Evolutionary conservation across 2,888 invertebrate genomes (phyloP), one percentile per base, ranked within the genome.

Genomic region (Synergus itoensis): DNA sequence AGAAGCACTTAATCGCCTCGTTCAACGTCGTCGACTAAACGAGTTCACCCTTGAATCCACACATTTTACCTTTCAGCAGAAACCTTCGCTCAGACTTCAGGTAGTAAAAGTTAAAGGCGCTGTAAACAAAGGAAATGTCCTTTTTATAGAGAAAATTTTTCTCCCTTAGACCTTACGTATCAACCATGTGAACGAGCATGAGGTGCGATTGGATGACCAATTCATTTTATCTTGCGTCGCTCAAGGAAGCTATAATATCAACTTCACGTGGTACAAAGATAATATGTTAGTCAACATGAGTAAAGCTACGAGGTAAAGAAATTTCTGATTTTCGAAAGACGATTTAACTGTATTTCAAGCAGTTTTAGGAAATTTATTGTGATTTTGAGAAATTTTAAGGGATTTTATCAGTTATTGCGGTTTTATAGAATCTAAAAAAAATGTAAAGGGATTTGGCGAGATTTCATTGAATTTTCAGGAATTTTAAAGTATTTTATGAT

Each of bases 261-360:
- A 93, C 78, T 97, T 97, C 90, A 94, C 94, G 45, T 97, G 97
- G 97, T 96, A 95, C 93, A 97, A 97, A 92, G 97, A 97, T 88
- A 96, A 96, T 7, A 93, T 95, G 84, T 94, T 94, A 85, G 95
- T 97, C 81, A 96, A 97, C 92, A 95, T 95, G 86, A 95, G 96
- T 82, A 95, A 95, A 85, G 95, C 96, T 18, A 95, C 94, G 75
- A 95, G 96, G 97, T 95, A 92, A 93, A 53, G 57, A 53, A 57
- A 76, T 12, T 18, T n/a, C 16, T 11, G 16, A 28, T 28, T 21
- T 60, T 28, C 18, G 1, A 11, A 5, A 18, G n/a, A 18, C 36
- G 5, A 62, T 11, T 28, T 28, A 1, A 28, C 28, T 28, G 28
- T 28, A 28, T 28, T 28, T 3, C 28, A 28, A 28, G 28, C 28